Evolutionary conservation across 2,888 invertebrate genomes (phyloP), one percentile per base, ranked within the genome.

Genomic region (Brachyptera risi): DNA sequence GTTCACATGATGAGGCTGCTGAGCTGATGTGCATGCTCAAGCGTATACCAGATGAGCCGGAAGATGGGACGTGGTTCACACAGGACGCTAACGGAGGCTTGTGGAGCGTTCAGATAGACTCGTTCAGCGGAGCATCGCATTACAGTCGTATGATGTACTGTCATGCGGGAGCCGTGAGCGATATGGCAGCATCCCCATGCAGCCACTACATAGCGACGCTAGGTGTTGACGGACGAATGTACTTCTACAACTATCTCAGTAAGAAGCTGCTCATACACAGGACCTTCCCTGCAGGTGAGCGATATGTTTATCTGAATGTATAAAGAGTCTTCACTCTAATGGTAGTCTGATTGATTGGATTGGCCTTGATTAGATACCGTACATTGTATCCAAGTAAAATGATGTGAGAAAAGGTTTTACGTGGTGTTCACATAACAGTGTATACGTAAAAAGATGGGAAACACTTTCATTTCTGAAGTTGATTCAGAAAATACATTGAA

Each of bases 1-100:
- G 78, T 1, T 71, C 73, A 19, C 72, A 73, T 9, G 5, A 61
- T 68, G n/a, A 73, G 69, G 21, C 69, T 62, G 77, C 76, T 1
- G 76, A 78, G 71, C 75, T 85, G 26, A 79, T 81, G 75, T 76
- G 77, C 42, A 78, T 85, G 35, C 74, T 77, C 24, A 83, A 81
- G 68, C 75, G 78, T 51, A 67, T 73, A 15, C 70, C 70, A 1
- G 65, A 71, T n/a, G 71, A 76, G 65, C 68, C 72, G 3, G 71
- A 74, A 1, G 71, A 75, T 60, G 72, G 72, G 21, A 70, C 71
- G 44, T 88, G 88, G 83, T 92, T 87, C 73, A 89, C 86, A 17
- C 65, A 92, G 90, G 95, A 95, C 76, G 90, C 87, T 1, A 87
- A 86, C 65, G 94, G 94, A 11, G 92, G 91, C 1, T 79, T 95